A percentile compares a stretch with the other conserved stretches of the same genome.
These are phyloP conservation scores for Atherinomorus stipes DNA, from an alignment of 2,113 vertebrate species.

Conservation along the genomic window DNA sequence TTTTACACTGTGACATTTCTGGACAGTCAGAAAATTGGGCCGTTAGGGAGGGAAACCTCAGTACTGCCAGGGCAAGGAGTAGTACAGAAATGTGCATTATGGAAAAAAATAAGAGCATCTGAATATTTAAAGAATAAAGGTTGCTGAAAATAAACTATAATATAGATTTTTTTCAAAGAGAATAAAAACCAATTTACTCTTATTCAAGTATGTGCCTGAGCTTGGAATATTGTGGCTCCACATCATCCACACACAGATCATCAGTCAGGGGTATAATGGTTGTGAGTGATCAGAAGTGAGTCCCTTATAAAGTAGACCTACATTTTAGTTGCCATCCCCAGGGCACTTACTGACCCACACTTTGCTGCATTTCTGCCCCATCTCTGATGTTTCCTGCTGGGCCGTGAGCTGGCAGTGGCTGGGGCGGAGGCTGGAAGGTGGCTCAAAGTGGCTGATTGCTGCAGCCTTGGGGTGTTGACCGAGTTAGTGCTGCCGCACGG, in stretches of 20 bases:
- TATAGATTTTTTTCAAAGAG: not conserved
- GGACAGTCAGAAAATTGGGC: not conserved
- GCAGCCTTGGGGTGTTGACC: slow-evolving; percentile 55
- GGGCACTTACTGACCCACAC: slow-evolving; percentile 65
- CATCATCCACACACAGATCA: slow-evolving; percentile 1
- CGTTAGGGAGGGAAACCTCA: not conserved
- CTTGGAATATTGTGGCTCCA: not conserved
- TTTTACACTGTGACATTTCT: too few relatives aligned
- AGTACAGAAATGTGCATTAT: too few relatives aligned
- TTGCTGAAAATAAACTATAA: too few relatives aligned
- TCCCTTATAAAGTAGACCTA: slow-evolving; percentile 45
- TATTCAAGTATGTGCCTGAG: not conserved
- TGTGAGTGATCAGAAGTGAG: slow-evolving; percentile 25
- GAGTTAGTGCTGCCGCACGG: slow-evolving; percentile 58
- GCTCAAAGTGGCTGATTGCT: slow-evolving; percentile 29
- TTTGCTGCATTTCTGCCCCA: slow-evolving; percentile 24
- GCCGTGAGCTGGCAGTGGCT: slow-evolving; percentile 7
- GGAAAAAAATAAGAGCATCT: not conserved
- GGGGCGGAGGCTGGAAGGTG: slow-evolving; percentile 21
- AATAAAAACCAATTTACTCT: not conserved
- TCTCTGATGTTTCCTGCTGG: slow-evolving; percentile 52
- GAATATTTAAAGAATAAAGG: not conserved
- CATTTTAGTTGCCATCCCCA: slow-evolving; percentile 35
- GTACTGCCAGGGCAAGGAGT: too few relatives aligned
- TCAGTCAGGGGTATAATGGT: not conserved